A percentile compares a stretch with the other conserved stretches of the same genome.
Evolutionary conservation across 1,140 invertebrate species (phyloP).

Genomic region (Polypedilum pembai): DNA sequence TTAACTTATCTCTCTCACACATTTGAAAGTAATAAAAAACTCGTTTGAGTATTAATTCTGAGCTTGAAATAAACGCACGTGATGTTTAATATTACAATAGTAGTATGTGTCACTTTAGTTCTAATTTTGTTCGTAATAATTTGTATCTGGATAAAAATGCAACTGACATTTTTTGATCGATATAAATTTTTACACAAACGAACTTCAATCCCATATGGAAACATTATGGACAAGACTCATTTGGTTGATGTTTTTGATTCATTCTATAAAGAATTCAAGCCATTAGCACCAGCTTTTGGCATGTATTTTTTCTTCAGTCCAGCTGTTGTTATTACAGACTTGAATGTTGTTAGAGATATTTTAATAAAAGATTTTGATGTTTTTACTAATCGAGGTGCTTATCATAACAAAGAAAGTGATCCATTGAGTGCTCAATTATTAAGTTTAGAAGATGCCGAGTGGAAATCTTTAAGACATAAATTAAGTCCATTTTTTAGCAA

Average conservation of each 20-base stretch:
- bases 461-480: constrained; percentile 48
- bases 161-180: too few species aligned
- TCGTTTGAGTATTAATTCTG: too few species aligned
- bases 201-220: neutral
- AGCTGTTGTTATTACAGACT: constrained; percentile 46
- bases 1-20: too few species aligned
- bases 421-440: constrained; percentile 46
- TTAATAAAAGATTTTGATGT: constrained; percentile 51
- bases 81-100: too few species aligned
- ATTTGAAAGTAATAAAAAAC: neutral
- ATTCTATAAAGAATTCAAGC: constrained; percentile 29
- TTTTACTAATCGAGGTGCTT: constrained; percentile 47
- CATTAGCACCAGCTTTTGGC: constrained; percentile 33
- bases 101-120: too few species aligned
- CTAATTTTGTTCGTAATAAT: too few species aligned
- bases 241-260: neutral
- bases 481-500: constrained; percentile 52
- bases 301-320: constrained; percentile 45
- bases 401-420: constrained; percentile 45
- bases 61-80: too few species aligned
- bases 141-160: too few species aligned
- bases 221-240: neutral
- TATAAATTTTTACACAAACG: neutral
- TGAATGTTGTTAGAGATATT: constrained; percentile 52
- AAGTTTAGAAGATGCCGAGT: constrained; percentile 44